Evolutionary conservation across 2,113 vertebrate species (phyloP).

Genomic region (Sturnira hondurensis): DNA sequence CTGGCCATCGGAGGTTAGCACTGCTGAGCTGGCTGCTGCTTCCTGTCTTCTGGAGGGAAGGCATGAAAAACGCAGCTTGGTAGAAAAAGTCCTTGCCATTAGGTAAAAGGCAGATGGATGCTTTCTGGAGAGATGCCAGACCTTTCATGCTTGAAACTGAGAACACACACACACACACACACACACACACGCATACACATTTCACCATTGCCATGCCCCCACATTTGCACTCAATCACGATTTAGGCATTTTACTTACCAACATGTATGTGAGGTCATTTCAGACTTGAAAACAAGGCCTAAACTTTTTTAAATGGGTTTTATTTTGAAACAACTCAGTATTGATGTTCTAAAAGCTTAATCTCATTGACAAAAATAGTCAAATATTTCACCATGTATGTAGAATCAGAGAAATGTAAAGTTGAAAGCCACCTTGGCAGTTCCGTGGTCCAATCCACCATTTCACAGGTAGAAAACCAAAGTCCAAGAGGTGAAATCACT

Average conservation of each 20-base stretch:
- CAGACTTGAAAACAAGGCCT: not conserved
- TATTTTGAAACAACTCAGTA: not conserved
- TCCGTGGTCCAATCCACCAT: not conserved
- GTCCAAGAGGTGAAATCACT: not conserved
- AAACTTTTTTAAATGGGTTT: not conserved
- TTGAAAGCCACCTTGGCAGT: not conserved
- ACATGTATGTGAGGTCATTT: not conserved
- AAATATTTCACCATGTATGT: not conserved
- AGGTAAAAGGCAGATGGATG: not conserved
- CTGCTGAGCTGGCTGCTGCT: not conserved
- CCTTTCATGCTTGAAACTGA: not conserved
- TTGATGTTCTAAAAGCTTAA: not conserved
- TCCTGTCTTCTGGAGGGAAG: conserved; percentile 51
- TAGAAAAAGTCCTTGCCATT: conserved; percentile 29
- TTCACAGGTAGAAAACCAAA: not conserved
- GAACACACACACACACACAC: not conserved
- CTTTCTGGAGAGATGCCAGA: not conserved
- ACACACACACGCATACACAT: not conserved
- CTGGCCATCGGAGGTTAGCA: not conserved
- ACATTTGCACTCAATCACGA: not conserved
- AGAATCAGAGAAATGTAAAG: not conserved
- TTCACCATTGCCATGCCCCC: not conserved
- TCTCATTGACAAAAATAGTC: not conserved
- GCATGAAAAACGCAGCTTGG: not conserved
- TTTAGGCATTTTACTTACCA: not conserved